Percentiles rank a stretch among this genome's conserved stretches.
phyloP scores from a whole-genome alignment of 2,888 invertebrate species.

The Mamestra brassicae region DNA sequence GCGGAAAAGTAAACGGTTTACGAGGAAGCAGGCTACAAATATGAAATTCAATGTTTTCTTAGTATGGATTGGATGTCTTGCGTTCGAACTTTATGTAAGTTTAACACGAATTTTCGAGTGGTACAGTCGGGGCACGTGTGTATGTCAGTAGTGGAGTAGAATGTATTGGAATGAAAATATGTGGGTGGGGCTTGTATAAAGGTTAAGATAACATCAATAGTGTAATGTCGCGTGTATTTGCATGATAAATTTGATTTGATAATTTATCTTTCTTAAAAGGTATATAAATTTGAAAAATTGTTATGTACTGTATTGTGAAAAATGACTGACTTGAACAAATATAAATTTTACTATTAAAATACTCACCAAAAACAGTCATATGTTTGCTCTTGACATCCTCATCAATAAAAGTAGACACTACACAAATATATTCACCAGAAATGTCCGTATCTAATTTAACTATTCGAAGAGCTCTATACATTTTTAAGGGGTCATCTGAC shows the following conservation, averaged over 20 bases:
- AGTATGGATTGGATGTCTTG: conserved; percentile 64
- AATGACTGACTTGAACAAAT: no score
- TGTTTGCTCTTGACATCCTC: conserved; percentile 92
- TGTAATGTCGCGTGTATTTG: neutral
- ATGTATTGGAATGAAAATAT: conserved; percentile 46
- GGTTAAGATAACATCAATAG: conserved; percentile 22
- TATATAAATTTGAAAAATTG: no score
- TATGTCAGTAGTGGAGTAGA: conserved; percentile 30
- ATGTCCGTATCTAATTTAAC: conserved; percentile 93
- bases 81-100: conserved; percentile 57
- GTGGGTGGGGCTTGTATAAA: conserved; percentile 8
- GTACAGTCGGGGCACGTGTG: conserved; percentile 53
- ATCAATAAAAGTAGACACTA: conserved; percentile 93
- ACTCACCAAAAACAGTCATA: conserved; percentile 93
- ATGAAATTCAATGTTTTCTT: conserved; percentile 72
- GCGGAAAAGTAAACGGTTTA: conserved; percentile 77
- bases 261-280: no score
- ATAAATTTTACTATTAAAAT: neutral
- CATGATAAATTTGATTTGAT: neutral
- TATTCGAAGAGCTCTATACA: conserved; percentile 94
- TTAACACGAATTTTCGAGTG: conserved; percentile 58
- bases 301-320: no score
- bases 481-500: conserved; percentile 92
- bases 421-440: conserved; percentile 94
- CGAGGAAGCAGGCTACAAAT: conserved; percentile 72